phyloP scores from a whole-genome alignment of 2,113 vertebrate species.

The Desmodus rotundus region DNA sequence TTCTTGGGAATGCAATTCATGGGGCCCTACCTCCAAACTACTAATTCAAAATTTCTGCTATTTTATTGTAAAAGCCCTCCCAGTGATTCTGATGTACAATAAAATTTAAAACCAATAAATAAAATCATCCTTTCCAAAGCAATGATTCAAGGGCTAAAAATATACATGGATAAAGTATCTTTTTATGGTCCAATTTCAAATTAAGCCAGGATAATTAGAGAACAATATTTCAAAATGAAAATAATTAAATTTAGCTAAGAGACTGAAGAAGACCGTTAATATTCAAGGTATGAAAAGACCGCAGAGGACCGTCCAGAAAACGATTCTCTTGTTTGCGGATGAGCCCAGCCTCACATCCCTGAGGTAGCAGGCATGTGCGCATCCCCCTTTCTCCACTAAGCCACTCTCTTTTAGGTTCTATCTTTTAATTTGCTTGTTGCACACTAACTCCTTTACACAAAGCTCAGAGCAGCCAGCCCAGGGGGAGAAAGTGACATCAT shows the following conservation, averaged over 20 bases:
- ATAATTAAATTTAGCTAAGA: conserved; percentile 17
- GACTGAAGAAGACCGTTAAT: not conserved
- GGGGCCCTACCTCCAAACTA: not conserved
- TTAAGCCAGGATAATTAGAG: conserved; percentile 54
- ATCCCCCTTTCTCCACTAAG: fast-evolving
- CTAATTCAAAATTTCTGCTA: not conserved
- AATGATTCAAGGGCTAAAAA: conserved; percentile 51
- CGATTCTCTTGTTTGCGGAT: not conserved
- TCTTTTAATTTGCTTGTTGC: not conserved
- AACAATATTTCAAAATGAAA: conserved; percentile 49
- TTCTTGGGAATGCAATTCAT: not conserved
- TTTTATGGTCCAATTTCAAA: conserved; percentile 46
- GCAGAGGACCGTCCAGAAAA: not conserved
- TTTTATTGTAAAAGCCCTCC: not conserved
- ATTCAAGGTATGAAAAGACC: not conserved
- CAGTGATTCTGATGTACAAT: not conserved
- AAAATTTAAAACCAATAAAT: conserved; percentile 18
- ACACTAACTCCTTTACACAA: not conserved
- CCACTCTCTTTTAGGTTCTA: not conserved
- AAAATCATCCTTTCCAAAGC: conserved; percentile 33
- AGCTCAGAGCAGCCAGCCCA: not conserved
- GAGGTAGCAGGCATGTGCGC: fast-evolving
- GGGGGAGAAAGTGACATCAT: not conserved
- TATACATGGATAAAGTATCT: conserved; percentile 24
- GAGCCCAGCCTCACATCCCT: not conserved